Conservation (phyloP, 2,113 vertebrate genomes). For the Rhynchopsitta pachyrhyncha region DNA sequence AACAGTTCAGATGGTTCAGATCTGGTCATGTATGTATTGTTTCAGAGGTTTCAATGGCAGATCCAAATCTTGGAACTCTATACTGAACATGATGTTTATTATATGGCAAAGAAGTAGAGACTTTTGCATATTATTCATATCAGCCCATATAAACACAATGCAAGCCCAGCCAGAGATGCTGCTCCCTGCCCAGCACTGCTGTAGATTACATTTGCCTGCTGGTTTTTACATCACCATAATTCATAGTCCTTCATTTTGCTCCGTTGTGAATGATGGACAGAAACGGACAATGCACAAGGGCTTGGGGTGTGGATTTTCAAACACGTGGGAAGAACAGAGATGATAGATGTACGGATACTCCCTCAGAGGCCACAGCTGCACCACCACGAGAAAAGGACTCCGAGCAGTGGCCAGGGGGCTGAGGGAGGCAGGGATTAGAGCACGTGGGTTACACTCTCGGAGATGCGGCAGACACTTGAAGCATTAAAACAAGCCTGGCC, state of each 20-base stretch:
- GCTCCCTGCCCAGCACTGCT: neutral
- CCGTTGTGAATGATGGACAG: neutral
- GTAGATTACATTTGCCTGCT: constrained; percentile 12
- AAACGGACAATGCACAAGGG: neutral
- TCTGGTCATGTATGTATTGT: neutral
- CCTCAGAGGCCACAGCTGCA: constrained; percentile 2
- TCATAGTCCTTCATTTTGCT: neutral
- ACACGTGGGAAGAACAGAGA: constrained; percentile 17
- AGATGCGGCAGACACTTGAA: fast-evolving
- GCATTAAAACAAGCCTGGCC: neutral
- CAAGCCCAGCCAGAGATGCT: neutral
- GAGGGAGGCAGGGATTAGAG: neutral
- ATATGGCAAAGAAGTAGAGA: neutral
- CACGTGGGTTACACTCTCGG: neutral
- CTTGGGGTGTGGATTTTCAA: constrained; percentile 22
- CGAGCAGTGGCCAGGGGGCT: neutral
- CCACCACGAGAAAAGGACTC: neutral
- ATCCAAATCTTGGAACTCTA: neutral
- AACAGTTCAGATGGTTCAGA: neutral
- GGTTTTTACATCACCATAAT: constrained; percentile 40
- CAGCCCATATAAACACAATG: neutral
- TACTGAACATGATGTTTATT: constrained; percentile 2
- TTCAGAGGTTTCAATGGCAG: neutral
- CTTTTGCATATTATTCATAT: constrained; percentile 43
- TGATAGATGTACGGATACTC: neutral